Conservation (phyloP, 2,113 vertebrate genomes). For the Charadrius vociferus region DNA sequence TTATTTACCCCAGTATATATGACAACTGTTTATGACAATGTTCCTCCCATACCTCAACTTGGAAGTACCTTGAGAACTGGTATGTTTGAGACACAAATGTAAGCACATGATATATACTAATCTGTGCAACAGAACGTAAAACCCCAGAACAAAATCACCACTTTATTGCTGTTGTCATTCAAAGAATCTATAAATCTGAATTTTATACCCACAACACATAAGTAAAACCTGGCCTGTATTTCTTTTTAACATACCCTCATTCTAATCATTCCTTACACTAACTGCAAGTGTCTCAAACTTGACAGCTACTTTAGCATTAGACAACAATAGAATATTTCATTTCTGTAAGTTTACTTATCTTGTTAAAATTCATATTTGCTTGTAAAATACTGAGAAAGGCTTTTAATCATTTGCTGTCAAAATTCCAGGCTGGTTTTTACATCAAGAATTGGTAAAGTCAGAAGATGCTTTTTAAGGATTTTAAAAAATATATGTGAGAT, state of each 20-base stretch:
- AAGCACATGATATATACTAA: background rate
- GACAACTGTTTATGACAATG: background rate
- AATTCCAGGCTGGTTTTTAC: conserved; percentile 56
- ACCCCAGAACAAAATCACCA: conserved; percentile 39
- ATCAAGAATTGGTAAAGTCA: conserved; percentile 50
- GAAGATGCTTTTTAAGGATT: conserved; percentile 41
- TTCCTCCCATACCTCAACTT: background rate
- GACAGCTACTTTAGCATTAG: conserved; percentile 74
- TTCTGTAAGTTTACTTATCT: conserved; percentile 70
- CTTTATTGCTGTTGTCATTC: conserved; percentile 70
- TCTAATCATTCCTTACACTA: conserved; percentile 74
- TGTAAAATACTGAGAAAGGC: conserved; percentile 65
- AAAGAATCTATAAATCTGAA: conserved; percentile 70
- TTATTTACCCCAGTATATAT: background rate
- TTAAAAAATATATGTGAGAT: background rate
- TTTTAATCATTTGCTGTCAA: conserved; percentile 74
- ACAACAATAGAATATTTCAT: conserved; percentile 67
- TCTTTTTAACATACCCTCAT: conserved; percentile 75
- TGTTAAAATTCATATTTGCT: conserved; percentile 76
- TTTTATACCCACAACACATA: conserved; percentile 69
- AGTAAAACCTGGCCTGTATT: conserved; percentile 66
- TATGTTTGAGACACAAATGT: background rate
- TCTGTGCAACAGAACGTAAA: conserved; percentile 55
- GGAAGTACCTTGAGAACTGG: background rate
- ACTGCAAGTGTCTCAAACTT: conserved; percentile 69